phyloP scores from a whole-genome alignment of 2,797 vertebrate species.

The Sandelia bainsii region DNA sequence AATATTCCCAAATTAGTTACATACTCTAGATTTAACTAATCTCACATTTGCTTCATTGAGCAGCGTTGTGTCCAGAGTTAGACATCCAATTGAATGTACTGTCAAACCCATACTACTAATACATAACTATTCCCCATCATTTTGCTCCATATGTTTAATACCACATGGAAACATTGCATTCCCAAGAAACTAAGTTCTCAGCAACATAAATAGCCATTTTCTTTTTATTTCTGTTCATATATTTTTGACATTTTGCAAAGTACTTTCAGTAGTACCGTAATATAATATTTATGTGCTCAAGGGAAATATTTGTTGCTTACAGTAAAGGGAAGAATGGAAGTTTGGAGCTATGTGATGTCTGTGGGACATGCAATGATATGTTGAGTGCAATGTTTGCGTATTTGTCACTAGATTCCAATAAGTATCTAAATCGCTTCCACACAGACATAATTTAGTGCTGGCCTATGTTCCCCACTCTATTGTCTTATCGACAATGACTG shows the following conservation, averaged over 20 bases:
- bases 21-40: too few species aligned
- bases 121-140: neutral
- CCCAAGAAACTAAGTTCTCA: constrained; percentile 20
- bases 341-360: constrained; percentile 38
- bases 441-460: constrained; percentile 19
- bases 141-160: neutral
- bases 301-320: constrained; percentile 56
- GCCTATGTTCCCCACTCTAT: constrained; percentile 20
- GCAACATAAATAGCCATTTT: neutral
- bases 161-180: neutral
- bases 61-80: too few species aligned
- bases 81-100: neutral
- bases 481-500: constrained; percentile 60
- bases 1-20: too few species aligned
- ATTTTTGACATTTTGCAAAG: constrained; percentile 56
- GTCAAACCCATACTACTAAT: neutral
- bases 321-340: constrained; percentile 45
- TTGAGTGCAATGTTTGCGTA: constrained; percentile 35
- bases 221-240: constrained; percentile 29
- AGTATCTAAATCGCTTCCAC: constrained; percentile 33
- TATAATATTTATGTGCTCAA: constrained; percentile 59
- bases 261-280: constrained; percentile 29
- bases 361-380: constrained; percentile 47
- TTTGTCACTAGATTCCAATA: constrained; percentile 28
- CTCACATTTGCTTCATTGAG: too few species aligned